phyloP scores from a whole-genome alignment of 2,113 vertebrate genomes.

The human region GRCh38 chr20:33048001-33048500 shows the following conservation, averaged over 20 bases:
- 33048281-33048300: background rate
- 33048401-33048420: too few relatives aligned
- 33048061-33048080: slow-evolving; percentile 91
- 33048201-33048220: rapidly evolving
- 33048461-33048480: too few relatives aligned
- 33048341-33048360: too few relatives aligned
- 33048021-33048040: slow-evolving; percentile 86
- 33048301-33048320: background rate
- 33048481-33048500: too few relatives aligned
- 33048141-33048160: background rate
- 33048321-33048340: background rate
- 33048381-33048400: too few relatives aligned
- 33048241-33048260: too few relatives aligned
- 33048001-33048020: slow-evolving; percentile 85
- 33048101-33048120: slow-evolving; percentile 88
- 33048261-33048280: too few relatives aligned
- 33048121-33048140: slow-evolving; percentile 90
- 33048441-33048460: too few relatives aligned
- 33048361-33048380: too few relatives aligned
- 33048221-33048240: rapidly evolving
- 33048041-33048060: slow-evolving; percentile 92
- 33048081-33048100: slow-evolving; percentile 88
- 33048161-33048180: background rate
- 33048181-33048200: background rate
- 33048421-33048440: too few relatives aligned